Evolutionary conservation across 2,797 vertebrate species (phyloP), one percentile per base, ranked within the genome.

Genomic region (Sylvia borin): DNA sequence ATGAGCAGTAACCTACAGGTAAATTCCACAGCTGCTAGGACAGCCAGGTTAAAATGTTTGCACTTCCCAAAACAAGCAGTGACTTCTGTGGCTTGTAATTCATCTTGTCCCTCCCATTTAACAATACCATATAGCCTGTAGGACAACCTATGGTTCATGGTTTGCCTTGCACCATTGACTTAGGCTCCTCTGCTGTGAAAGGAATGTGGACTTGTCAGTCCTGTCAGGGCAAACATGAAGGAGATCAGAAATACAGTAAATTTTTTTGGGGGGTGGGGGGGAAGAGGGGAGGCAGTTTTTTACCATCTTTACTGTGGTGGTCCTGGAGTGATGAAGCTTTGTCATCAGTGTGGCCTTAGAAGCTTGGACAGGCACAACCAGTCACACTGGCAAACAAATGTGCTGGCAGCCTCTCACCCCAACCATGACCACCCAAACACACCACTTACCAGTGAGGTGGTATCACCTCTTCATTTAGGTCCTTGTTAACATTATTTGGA

Each of bases 191-290:
- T 77, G 45, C 73, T 64, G 25, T 26, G 55, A 55, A 66, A 70
- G 13, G 22, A 45, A 62, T 5, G 29, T 5, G 26, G 21, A 25
- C 13, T 40, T 16, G 5, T 13, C 36, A 15, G 29, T 24, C 21
- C 27, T 65, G 9, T 27, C 31, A 54, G 8, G 5, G 16, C 29
- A 67, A 78, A 67, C 20, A 11, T 1, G 6, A 51, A 72, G 29
- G 34, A 78, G 25, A 85, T 38, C 24, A 43, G 38, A 87, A 75
- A 34, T n/a, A 22, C 8, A 73, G 51, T 36, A 18, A 24, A 36
- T 36, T 9, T 18, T 42, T 16, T 14, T 40, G 40, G 5, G 2
- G 2, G 6, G 10, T 4, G 11, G 3, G 16, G 8, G n/a, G 32
- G 36, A 6, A 22, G 16, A 42, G 43, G 32, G 36, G 21, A 50